These are phyloP conservation scores for Dicroscelio sp. DNA, from an alignment of 2,888 invertebrate genomes.

Conservation along the genomic window DNA sequence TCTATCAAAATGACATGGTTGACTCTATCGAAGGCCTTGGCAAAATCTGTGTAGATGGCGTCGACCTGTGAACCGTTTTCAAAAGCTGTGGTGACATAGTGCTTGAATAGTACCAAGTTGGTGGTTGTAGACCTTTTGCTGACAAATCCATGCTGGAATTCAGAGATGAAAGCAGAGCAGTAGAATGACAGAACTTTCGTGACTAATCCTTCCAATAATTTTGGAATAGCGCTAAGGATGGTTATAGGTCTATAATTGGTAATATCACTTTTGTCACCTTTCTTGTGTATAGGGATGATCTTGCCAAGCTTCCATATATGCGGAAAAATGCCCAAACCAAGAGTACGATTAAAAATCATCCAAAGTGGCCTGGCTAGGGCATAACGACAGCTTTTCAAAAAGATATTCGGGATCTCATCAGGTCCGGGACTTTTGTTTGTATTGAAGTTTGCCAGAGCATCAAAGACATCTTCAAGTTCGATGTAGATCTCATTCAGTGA, in stretches of 20 bases:
- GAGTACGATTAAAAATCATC: background rate
- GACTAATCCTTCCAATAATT: too few relatives aligned
- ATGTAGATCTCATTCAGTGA: background rate
- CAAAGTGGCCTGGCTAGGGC: background rate
- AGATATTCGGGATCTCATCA: background rate
- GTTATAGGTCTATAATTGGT: background rate
- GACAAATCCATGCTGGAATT: too few relatives aligned
- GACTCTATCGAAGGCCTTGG: too few relatives aligned
- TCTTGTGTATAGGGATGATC: background rate
- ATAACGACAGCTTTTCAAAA: background rate
- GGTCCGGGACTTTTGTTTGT: background rate
- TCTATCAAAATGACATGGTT: constrained; percentile 41
- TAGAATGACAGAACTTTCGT: too few relatives aligned
- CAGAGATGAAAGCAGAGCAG: too few relatives aligned
- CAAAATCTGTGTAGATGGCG: too few relatives aligned
- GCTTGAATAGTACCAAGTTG: too few relatives aligned
- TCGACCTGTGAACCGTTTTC: too few relatives aligned
- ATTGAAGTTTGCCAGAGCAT: background rate
- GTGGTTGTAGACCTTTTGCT: too few relatives aligned
- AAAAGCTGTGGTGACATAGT: too few relatives aligned
- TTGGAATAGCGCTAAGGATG: too few relatives aligned
- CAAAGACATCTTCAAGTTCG: background rate
- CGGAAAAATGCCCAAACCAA: background rate
- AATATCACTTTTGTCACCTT: background rate
- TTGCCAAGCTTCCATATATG: background rate